Evolutionary conservation across 2,113 vertebrate genomes (phyloP), one percentile per base, ranked within the genome.

Genomic region (Hassar affinis): DNA sequence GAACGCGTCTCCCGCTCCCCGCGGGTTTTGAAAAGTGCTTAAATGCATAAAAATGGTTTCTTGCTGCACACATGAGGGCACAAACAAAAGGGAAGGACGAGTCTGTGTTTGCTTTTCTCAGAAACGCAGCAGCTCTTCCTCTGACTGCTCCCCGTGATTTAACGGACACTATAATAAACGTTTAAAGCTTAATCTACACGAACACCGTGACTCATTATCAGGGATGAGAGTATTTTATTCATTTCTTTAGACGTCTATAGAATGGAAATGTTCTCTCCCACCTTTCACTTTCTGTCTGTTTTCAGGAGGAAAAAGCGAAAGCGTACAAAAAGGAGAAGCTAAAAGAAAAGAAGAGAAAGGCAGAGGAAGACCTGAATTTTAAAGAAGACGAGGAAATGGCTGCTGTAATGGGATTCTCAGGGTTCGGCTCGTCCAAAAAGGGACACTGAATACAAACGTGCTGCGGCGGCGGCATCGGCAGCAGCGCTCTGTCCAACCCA

Each of bases 371-470:
- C 56, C 89, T 97, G 87, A 95, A 96, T 3, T 95, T 98, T 27
- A 97, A 99, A 91, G 97, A 98, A 56, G 96, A 99, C 1, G 97
- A 98, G 4, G 98, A 99, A 86, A 99, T 99, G 98, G 97, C 98
- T 25, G 98, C 98, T 10, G 96, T 99, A 81, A 99, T 99, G 98
- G 98, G 98, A 22, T 99, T 99, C 91, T 98, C 97, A 49, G 97
- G 97, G 4, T 99, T 99, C 0, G 96, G 97, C 76, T 97, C 97
- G 0, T 95, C 97, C 59, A 99, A 99, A 93, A 99, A 98, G 93
- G 95, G 85, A 88, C 95, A 98, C 92, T 99, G 95, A 98, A 51
- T 54, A 11, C 9, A 2, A 33, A 49, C 2, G 2, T 51, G n/a
- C n/a, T n/a, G n/a, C n/a, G n/a, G n/a, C n/a, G n/a, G n/a, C n/a